phyloP scores from a whole-genome alignment of 2,888 invertebrate genomes.

The Ornithoptera priamus region DNA sequence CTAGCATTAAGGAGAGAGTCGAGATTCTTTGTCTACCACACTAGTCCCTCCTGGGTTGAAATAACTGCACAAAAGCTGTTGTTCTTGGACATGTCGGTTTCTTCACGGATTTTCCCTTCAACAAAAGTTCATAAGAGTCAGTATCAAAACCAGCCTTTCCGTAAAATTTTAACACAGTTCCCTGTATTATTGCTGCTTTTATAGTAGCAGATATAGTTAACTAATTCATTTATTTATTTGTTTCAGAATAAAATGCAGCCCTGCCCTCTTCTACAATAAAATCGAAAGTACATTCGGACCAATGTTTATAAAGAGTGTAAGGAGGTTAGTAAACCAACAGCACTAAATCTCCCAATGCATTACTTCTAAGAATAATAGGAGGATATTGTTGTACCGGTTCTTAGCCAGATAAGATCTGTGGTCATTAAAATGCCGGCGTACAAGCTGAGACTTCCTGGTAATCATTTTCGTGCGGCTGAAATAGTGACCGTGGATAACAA shows the following conservation, averaged over 20 bases:
- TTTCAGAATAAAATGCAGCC: constrained; percentile 44
- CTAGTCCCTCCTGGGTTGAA: too few species aligned
- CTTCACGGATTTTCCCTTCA: too few species aligned
- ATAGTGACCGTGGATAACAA: constrained; percentile 19
- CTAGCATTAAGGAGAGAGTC: too few species aligned
- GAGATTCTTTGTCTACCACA: too few species aligned
- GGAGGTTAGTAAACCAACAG: constrained; percentile 39
- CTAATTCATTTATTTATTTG: constrained; percentile 25
- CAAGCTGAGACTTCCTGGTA: constrained; percentile 23
- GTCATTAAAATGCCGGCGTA: constrained; percentile 13
- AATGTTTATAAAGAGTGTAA: constrained; percentile 41
- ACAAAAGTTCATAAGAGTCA: too few species aligned
- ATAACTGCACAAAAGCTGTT: too few species aligned
- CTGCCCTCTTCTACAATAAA: constrained; percentile 27
- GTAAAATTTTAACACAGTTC: too few species aligned
- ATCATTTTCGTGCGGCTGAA: constrained; percentile 19
- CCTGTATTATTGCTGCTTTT: too few species aligned
- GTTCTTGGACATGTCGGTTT: too few species aligned
- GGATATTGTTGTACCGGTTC: constrained; percentile 24
- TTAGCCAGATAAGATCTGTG: constrained; percentile 18
- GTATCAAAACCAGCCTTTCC: too few species aligned
- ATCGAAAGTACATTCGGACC: constrained; percentile 30
- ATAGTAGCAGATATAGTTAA: too few species aligned
- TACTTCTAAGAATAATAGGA: constrained; percentile 27
- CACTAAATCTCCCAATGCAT: constrained; percentile 7